Percentiles rank a stretch among this genome's conserved stretches.
Conservation (phyloP, 2,888 invertebrate genomes). For the Esperia sulphurella region DNA sequence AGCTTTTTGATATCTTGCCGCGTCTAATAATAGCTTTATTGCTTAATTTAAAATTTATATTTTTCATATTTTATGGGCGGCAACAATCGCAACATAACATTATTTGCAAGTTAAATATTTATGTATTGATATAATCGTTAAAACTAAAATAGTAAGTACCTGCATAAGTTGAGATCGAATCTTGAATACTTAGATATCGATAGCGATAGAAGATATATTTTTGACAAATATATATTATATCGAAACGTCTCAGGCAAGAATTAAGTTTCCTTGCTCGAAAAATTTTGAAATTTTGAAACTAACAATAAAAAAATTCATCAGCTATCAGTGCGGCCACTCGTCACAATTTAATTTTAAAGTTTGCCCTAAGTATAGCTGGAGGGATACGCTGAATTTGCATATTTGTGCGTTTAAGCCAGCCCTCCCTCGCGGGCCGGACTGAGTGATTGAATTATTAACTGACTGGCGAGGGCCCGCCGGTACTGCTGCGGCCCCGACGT, state of each 20-base stretch:
- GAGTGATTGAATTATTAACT: conserved; percentile 73
- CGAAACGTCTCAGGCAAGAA: too few relatives aligned
- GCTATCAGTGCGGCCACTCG: conserved; percentile 36
- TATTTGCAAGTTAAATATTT: background rate
- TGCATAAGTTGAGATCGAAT: too few relatives aligned
- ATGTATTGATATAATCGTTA: too few relatives aligned
- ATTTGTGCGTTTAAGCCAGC: conserved; percentile 57
- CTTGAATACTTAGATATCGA: too few relatives aligned
- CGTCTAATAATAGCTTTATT: conserved; percentile 65
- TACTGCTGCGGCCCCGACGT: conserved; percentile 47
- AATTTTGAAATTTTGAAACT: too few relatives aligned
- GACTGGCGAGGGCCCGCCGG: conserved; percentile 46
- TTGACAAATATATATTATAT: too few relatives aligned
- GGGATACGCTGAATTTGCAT: conserved; percentile 51
- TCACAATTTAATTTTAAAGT: conserved; percentile 57
- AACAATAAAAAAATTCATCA: conserved; percentile 27
- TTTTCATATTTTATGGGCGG: conserved; percentile 32
- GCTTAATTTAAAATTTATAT: conserved; percentile 51
- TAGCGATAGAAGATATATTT: too few relatives aligned
- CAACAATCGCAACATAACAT: conserved; percentile 13
- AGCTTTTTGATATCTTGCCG: conserved; percentile 68
- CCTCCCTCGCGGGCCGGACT: conserved; percentile 32
- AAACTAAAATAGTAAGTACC: too few relatives aligned
- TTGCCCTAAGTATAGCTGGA: conserved; percentile 38
- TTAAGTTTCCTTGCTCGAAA: too few relatives aligned